Percentiles rank a stretch among this genome's conserved stretches.
phyloP scores from a whole-genome alignment of 2,888 invertebrate species.

The Troides aeacus region DNA sequence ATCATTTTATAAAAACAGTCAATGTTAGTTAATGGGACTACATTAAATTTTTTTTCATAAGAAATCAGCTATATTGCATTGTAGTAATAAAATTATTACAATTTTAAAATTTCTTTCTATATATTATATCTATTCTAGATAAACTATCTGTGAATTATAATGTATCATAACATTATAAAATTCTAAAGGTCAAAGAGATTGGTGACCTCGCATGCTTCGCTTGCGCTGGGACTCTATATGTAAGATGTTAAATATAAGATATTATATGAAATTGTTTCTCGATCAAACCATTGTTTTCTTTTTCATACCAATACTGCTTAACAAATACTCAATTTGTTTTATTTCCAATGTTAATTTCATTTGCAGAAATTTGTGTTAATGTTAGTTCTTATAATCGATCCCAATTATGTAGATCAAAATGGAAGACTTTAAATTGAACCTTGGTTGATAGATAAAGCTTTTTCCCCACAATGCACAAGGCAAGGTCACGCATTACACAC shows the following conservation, averaged over 20 bases:
- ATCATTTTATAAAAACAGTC: constrained; percentile 13
- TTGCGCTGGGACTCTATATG: constrained; percentile 55
- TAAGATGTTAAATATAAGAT: constrained; percentile 68
- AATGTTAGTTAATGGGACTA: constrained; percentile 7
- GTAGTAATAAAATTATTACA: constrained; percentile 16
- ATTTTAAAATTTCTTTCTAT: constrained; percentile 9
- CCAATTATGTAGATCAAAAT: no score
- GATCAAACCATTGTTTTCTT: constrained; percentile 51
- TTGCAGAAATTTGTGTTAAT: no score
- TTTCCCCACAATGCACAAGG: constrained; percentile 5
- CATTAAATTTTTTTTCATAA: constrained; percentile 29
- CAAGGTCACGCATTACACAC: constrained; percentile 35
- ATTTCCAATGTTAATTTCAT: no score
- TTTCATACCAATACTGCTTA: not conserved
- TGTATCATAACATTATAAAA: constrained; percentile 13
- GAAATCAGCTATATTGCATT: constrained; percentile 35
- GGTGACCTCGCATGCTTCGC: constrained; percentile 45
- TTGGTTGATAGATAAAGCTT: constrained; percentile 1
- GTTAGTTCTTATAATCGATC: no score
- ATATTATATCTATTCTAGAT: not conserved
- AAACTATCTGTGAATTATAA: constrained; percentile 5
- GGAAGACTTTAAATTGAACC: no score
- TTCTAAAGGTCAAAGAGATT: constrained; percentile 18
- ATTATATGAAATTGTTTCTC: constrained; percentile 72
- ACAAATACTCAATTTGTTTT: no score